Percentiles rank a stretch among this genome's conserved stretches.
phyloP scores from a whole-genome alignment of 2,888 invertebrate genomes.

The Scelioninae gen. 2 region DNA sequence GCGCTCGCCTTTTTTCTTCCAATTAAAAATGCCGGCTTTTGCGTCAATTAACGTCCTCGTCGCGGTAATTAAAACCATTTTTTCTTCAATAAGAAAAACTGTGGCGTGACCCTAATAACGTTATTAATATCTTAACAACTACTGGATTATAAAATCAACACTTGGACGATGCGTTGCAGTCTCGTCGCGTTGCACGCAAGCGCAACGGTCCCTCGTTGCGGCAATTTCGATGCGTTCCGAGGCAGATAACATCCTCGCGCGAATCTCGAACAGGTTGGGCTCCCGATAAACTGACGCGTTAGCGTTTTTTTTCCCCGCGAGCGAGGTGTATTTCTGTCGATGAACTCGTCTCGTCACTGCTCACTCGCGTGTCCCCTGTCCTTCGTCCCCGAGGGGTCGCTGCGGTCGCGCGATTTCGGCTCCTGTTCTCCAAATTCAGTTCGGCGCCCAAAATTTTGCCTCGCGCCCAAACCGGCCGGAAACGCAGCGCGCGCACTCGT shows the following conservation, averaged over 20 bases:
- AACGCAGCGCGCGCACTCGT: no score
- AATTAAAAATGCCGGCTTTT: background rate
- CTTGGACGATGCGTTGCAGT: slow-evolving; percentile 14
- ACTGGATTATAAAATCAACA: slow-evolving; percentile 35
- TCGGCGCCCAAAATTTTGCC: no score
- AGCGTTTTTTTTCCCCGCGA: slow-evolving; percentile 35
- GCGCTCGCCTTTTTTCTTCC: no score
- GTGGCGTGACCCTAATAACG: slow-evolving; percentile 37
- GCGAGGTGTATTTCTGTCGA: slow-evolving; percentile 66
- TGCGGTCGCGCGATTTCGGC: slow-evolving; percentile 34
- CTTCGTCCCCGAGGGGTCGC: slow-evolving; percentile 60
- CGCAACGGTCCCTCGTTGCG: slow-evolving; percentile 13
- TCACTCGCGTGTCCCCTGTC: slow-evolving; percentile 61
- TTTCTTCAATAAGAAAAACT: slow-evolving; percentile 17
- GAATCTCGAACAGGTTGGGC: slow-evolving; percentile 51
- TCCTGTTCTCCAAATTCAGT: slow-evolving; percentile 24
- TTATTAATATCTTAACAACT: slow-evolving; percentile 37
- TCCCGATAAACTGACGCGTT: slow-evolving; percentile 42
- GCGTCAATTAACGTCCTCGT: background rate
- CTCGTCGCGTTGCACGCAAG: slow-evolving; percentile 23
- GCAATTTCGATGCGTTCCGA: slow-evolving; percentile 34
- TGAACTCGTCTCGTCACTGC: slow-evolving; percentile 64
- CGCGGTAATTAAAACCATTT: slow-evolving; percentile 8
- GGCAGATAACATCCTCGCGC: slow-evolving; percentile 33
- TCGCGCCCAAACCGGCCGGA: no score